Evolutionary conservation across 2,888 invertebrate species (phyloP), one percentile per base, ranked within the genome.

Genomic region (Chaetogeoica ovagalla): DNA sequence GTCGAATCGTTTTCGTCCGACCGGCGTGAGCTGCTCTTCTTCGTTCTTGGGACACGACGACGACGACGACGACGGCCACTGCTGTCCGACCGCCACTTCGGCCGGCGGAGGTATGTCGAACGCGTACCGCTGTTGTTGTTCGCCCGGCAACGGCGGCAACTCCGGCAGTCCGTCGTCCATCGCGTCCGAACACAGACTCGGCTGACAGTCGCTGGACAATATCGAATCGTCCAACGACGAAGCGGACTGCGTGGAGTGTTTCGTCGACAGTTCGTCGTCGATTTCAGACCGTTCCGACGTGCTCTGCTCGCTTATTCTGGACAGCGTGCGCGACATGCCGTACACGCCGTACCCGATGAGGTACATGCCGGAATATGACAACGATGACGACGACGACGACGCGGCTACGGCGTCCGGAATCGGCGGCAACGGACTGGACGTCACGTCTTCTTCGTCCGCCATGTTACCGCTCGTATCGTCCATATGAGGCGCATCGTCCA

Each of bases 271-370:
- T 68, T 85, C 85, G 87, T 94, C 94, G 85, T 94, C 94, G 84
- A 94, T 91, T 82, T 93, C 91, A 85, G 94, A 94, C 4, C 93
- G 93, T 82, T 88, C 88, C 17, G 94, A 94, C 15, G 95, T 95
- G 83, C 94, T 95, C 65, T 94, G 89, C 87, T 95, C 95, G 0
- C 94, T 95, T 85, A 95, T 95, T 82, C 95, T 89, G 0, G 94
- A 94, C 48, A 95, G 88, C 0, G 95, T 95, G 65, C 95, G 89
- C 0, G 91, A 91, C 37, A 92, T 85, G 0, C 91, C 91, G 86
- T 93, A 94, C 66, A 91, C 91, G 82, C 91, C 90, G 52, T 84
- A 83, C 11, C 91, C 92, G 19, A 79, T 79, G 4, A 79, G 70
- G 57, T 79, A 79, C 84, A 92, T 93, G 13, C 91, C 91, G 52